A percentile compares a stretch with the other conserved stretches of the same genome.
These are phyloP conservation scores for Brachionus calyciflorus DNA, from an alignment of 1,140 invertebrate genomes.

Conservation along the genomic window DNA sequence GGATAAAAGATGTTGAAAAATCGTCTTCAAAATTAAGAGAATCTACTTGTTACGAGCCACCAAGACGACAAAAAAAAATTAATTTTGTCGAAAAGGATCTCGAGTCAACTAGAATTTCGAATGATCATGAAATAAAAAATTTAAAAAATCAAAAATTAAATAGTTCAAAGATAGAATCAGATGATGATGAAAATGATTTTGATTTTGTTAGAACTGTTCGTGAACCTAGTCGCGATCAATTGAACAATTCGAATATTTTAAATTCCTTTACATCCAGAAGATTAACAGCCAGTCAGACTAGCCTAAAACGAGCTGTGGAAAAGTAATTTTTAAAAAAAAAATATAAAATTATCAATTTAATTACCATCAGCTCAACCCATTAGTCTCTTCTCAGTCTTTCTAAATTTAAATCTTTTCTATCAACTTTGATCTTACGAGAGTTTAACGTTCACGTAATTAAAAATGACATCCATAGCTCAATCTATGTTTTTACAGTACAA, in stretches of 20 bases:
- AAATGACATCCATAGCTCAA: no score
- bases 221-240: no score
- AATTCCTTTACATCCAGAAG: background rate
- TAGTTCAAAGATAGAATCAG: background rate
- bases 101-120: background rate
- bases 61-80: background rate
- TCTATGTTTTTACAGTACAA: no score
- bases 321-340: slow-evolving; percentile 1
- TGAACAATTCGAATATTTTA: background rate
- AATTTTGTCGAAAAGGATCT: background rate
- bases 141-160: background rate
- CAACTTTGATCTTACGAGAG: no score
- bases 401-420: no score
- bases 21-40: slow-evolving; percentile 9
- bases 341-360: background rate
- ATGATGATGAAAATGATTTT: background rate
- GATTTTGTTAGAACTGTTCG: background rate
- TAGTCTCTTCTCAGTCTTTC: no score
- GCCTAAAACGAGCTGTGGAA: background rate
- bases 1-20: slow-evolving; percentile 13
- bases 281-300: background rate
- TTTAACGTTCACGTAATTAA: no score
- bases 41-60: slow-evolving; percentile 8
- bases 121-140: background rate
- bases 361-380: no score